Conservation (phyloP, 2,113 vertebrate genomes). For the Tinamus guttatus region DNA sequence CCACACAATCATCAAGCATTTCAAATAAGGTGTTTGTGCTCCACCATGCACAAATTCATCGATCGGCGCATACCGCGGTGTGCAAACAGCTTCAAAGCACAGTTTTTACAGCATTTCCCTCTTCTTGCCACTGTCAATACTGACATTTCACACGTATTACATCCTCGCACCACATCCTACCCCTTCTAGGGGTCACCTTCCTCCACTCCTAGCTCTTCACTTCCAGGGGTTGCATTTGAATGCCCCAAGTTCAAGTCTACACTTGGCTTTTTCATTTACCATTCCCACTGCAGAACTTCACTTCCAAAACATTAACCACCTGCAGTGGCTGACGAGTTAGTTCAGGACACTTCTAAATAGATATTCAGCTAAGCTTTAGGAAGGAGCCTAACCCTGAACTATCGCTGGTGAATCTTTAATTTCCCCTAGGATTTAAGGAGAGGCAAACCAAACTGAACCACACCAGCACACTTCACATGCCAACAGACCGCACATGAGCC, state of each 20-base stretch:
- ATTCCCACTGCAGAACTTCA: not conserved
- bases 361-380: not conserved
- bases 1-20: not conserved
- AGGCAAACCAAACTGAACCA: not conserved
- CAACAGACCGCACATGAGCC: accelerated
- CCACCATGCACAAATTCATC: accelerated
- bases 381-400: not conserved
- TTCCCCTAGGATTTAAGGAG: accelerated
- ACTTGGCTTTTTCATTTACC: not conserved
- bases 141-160: not conserved
- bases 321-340: not conserved
- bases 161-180: not conserved
- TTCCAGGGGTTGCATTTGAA: not conserved
- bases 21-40: not conserved
- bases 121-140: not conserved
- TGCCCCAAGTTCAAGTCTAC: not conserved
- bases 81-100: not conserved
- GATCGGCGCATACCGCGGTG: not conserved
- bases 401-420: not conserved
- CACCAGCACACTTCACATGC: not conserved
- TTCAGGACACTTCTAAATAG: not conserved
- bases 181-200: not conserved
- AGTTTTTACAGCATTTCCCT: not conserved
- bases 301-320: not conserved
- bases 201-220: not conserved